phyloP scores from a whole-genome alignment of 23 tunicate species.

The Corella eumyota region DNA sequence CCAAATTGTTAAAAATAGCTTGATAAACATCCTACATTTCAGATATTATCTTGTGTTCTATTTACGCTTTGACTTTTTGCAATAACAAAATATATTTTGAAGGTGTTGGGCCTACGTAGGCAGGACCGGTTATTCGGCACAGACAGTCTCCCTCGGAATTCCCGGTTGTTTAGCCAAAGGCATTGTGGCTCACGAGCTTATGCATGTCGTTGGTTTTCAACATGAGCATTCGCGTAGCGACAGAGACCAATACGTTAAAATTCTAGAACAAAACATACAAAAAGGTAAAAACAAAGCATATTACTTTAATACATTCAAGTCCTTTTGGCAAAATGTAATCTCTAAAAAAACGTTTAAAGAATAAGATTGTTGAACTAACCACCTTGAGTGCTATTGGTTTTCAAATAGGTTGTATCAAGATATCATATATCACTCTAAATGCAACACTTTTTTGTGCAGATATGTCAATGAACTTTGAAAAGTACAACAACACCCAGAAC shows the following conservation, averaged over 20 bases:
- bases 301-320: no score
- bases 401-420: no score
- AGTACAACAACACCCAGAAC: slow-evolving; percentile 61
- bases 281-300: slow-evolving; percentile 46
- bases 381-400: no score
- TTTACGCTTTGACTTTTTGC: background rate
- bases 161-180: slow-evolving; percentile 93
- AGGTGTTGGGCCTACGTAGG: slow-evolving; percentile 98
- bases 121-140: slow-evolving; percentile 76
- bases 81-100: slow-evolving; percentile 1
- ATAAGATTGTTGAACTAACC: no score
- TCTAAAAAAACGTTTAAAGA: no score
- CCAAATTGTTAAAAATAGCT: background rate
- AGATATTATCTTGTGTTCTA: background rate
- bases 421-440: background rate
- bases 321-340: no score
- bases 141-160: slow-evolving; percentile 77
- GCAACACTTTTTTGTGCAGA: slow-evolving; percentile 22
- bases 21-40: background rate
- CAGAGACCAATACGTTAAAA: slow-evolving; percentile 86
- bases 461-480: slow-evolving; percentile 60
- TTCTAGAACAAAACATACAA: slow-evolving; percentile 64
- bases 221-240: slow-evolving; percentile 98
- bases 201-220: slow-evolving; percentile 98
- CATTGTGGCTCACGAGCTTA: slow-evolving; percentile 82